These are phyloP conservation scores for Gymnodraco acuticeps DNA, from an alignment of 2,797 vertebrate genomes.

Conservation along the genomic window DNA sequence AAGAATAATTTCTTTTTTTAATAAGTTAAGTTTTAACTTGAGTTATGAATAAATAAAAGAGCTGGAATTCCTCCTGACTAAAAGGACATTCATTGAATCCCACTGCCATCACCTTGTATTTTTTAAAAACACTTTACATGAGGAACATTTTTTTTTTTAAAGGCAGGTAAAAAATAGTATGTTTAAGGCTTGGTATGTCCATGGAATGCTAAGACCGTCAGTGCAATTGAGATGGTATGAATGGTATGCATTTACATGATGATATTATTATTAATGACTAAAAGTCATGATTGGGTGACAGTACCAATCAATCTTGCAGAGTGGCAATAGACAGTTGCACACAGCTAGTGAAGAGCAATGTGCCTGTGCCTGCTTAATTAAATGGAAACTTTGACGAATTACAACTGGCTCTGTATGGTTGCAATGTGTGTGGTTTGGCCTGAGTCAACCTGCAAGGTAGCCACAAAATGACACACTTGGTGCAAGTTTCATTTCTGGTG, in stretches of 20 bases:
- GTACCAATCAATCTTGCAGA: conserved; percentile 8
- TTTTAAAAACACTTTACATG: background rate
- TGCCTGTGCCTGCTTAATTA: background rate
- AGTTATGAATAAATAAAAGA: conserved; percentile 1
- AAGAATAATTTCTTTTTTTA: background rate
- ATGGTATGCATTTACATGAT: conserved; percentile 7
- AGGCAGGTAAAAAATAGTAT: conserved; percentile 5
- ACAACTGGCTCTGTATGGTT: too few species aligned
- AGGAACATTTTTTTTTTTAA: conserved; percentile 6
- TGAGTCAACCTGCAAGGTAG: too few species aligned
- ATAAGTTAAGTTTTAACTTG: background rate
- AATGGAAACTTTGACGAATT: background rate
- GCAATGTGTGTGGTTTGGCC: too few species aligned
- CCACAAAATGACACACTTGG: too few species aligned
- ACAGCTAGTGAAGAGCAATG: conserved; percentile 6
- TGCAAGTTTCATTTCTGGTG: background rate
- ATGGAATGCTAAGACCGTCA: conserved; percentile 3
- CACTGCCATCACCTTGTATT: background rate
- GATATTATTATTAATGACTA: conserved; percentile 22
- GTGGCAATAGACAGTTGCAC: background rate
- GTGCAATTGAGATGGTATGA: conserved; percentile 1
- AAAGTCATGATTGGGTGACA: conserved; percentile 25
- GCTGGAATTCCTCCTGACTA: background rate
- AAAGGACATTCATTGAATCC: conserved; percentile 13
- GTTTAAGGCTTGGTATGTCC: conserved; percentile 11